Conservation (phyloP, 2,888 invertebrate species). For the Conus canariensis region DNA sequence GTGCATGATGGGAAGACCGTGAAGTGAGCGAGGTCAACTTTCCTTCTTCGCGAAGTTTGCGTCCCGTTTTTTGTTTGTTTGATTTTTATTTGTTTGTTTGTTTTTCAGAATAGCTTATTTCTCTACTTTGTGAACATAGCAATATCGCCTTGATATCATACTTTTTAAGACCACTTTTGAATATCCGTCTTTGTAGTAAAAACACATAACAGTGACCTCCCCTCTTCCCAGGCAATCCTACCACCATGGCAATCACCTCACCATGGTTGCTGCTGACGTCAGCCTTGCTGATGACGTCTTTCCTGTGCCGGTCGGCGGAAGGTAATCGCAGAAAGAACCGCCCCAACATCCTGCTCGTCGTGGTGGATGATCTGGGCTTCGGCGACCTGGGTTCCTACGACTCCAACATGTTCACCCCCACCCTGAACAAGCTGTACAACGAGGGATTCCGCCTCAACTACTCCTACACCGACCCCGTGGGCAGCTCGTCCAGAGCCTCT, state of each 20-base stretch:
- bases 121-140: neutral
- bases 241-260: neutral
- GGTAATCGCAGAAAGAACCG: neutral
- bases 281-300: conserved; percentile 32
- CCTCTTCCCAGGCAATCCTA: neutral
- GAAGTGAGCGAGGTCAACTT: too few relatives aligned
- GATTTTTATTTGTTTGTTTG: too few relatives aligned
- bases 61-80: too few relatives aligned
- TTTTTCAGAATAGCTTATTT: too few relatives aligned
- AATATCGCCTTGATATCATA: too few relatives aligned
- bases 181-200: too few relatives aligned
- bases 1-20: too few relatives aligned
- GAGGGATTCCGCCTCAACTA: conserved; percentile 74
- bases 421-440: conserved; percentile 73
- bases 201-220: neutral
- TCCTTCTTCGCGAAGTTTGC: too few relatives aligned
- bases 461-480: conserved; percentile 77
- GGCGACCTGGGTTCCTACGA: conserved; percentile 78
- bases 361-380: conserved; percentile 68
- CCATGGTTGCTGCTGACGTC: neutral
- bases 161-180: too few relatives aligned
- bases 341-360: conserved; percentile 47
- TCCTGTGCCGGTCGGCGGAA: conserved; percentile 58
- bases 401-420: conserved; percentile 76
- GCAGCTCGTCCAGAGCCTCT: conserved; percentile 66